Evolutionary conservation across 2,797 vertebrate species (phyloP).

Genomic region (Dromococcyx pavoninus): DNA sequence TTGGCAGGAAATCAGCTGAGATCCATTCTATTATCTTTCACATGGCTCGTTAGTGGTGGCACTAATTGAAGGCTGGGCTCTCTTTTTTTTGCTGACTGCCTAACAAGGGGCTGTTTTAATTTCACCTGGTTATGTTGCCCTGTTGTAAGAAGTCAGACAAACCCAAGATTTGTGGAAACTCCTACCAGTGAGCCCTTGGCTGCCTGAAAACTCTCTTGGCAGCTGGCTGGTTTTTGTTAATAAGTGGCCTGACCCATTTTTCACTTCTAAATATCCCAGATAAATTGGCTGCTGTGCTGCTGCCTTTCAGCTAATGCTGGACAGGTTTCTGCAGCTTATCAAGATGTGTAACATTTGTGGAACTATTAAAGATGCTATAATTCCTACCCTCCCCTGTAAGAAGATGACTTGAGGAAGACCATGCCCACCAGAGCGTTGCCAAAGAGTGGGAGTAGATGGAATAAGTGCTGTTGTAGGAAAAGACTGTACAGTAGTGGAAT

Average conservation of each 20-base stretch:
- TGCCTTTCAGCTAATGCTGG: not conserved
- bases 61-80: slow-evolving; percentile 36
- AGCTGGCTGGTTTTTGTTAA: not conserved
- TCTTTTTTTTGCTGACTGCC: not conserved
- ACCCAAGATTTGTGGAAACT: slow-evolving; percentile 18
- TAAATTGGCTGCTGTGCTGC: not conserved
- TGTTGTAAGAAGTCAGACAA: slow-evolving; percentile 16
- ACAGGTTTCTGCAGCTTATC: not conserved
- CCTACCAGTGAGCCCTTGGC: not conserved
- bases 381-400: not conserved
- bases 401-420: not conserved
- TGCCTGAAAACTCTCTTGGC: not conserved
- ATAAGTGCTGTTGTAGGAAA: not conserved
- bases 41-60: slow-evolving; percentile 25
- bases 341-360: not conserved
- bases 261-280: not conserved
- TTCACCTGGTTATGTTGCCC: not conserved
- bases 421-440: not conserved
- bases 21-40: slow-evolving; percentile 47
- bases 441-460: not conserved
- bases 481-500: not conserved
- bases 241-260: not conserved
- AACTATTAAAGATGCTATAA: not conserved
- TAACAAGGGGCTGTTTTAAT: not conserved
- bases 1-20: slow-evolving; percentile 51